Evolutionary conservation across 2,888 invertebrate genomes (phyloP), one percentile per base, ranked within the genome.

Genomic region (Diaprepes abbreviatus): DNA sequence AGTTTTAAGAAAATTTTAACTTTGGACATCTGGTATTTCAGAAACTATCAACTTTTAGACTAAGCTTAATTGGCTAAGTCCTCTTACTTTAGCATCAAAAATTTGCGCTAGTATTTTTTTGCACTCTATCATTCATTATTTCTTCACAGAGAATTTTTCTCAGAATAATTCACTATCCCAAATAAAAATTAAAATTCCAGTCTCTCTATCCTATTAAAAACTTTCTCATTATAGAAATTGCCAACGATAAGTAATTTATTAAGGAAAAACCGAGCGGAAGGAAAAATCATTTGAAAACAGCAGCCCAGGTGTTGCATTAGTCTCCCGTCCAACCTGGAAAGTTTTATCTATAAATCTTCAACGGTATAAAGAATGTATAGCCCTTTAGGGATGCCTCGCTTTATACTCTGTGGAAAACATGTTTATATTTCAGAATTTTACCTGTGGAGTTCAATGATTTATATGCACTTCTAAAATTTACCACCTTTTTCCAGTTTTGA

Each of bases 341-440:
- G 64, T 78, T 78, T 77, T 76, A 75, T 74, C 77, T 75, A 78
- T 78, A 78, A 78, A 78, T 78, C 78, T 78, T 75, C 69, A 64
- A 66, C 69, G 74, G 73, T 72, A 77, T 78, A 78, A 78, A 78
- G 76, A 78, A 78, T 76, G 76, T 78, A 78, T 77, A 74, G 76
- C 76, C 74, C 77, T 76, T 73, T 63, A 66, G 75, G 77, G 76
- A 73, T 65, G 70, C 62, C 66, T 73, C 63, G 73, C 75, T 73
- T 74, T 75, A 74, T 75, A 74, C 75, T 76, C 76, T 71, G 74
- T 74, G 75, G 74, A 74, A 76, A 78, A 78, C 74, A 76, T 78
- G 76, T 77, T 77, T 76, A 78, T 78, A 78, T 77, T 76, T 74
- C 73, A 75, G 73, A 74, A 74, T 74, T 71, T 73, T 73, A 77